Percentiles rank a stretch among this genome's conserved stretches.
Conservation (phyloP, 2,113 vertebrate species). For the Oreochromis tanganicae region DNA sequence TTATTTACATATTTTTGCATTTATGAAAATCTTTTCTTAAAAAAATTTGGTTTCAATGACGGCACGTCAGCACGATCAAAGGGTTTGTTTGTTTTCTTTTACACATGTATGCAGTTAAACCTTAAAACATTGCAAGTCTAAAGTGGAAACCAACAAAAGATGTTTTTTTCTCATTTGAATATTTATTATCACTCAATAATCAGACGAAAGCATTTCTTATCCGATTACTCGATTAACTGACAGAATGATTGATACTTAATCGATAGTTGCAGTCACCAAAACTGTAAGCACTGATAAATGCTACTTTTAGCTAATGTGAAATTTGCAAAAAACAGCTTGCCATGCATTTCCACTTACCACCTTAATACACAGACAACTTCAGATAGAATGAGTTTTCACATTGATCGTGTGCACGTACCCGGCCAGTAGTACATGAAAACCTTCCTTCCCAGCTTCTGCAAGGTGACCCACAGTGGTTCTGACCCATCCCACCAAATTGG, state of each 20-base stretch:
- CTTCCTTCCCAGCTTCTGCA: conserved; percentile 81
- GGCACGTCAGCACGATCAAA: neutral
- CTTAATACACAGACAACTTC: neutral
- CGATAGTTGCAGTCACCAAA: neutral
- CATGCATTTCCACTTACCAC: accelerated
- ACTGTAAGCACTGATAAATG: neutral
- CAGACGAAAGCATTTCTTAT: neutral
- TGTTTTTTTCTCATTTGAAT: neutral
- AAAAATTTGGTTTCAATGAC: neutral
- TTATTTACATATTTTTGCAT: too few relatives aligned
- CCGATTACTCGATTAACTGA: neutral
- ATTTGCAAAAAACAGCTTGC: neutral
- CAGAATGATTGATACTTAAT: neutral
- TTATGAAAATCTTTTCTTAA: too few relatives aligned
- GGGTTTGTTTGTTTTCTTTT: neutral
- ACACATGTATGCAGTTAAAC: neutral
- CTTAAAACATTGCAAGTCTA: neutral
- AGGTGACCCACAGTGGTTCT: conserved; percentile 91
- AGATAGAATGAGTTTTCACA: neutral
- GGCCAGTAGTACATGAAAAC: conserved; percentile 97
- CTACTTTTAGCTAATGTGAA: neutral
- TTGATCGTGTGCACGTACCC: conserved; percentile 63
- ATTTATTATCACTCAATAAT: neutral
- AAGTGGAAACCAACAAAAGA: neutral
- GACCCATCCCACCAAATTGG: conserved; percentile 95